phyloP scores from a whole-genome alignment of 37 sponge, comb jelly and placozoan genomes.

The Crambe crambe region DNA sequence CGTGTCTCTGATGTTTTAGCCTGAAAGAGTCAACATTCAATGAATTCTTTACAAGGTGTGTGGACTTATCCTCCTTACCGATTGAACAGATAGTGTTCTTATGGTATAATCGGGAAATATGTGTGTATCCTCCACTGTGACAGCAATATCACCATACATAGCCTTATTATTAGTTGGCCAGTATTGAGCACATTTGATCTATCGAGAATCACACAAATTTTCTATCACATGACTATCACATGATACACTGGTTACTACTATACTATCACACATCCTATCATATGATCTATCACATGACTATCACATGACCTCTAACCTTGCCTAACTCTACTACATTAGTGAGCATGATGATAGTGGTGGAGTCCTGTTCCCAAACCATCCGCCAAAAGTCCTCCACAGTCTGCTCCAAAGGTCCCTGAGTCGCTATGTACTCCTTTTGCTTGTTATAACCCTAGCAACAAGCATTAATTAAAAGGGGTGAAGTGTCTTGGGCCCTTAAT shows the following conservation, averaged over 20 bases:
- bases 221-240: not conserved
- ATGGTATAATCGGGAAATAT: slow-evolving; percentile 64
- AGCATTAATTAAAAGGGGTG: not conserved
- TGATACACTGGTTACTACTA: not conserved
- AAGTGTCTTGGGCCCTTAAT: no score
- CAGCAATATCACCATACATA: slow-evolving; percentile 51
- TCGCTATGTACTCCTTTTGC: slow-evolving; percentile 82
- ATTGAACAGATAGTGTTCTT: slow-evolving; percentile 43
- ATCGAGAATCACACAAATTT: not conserved
- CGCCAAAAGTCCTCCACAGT: slow-evolving; percentile 91
- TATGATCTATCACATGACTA: not conserved
- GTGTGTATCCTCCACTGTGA: slow-evolving; percentile 43
- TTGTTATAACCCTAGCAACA: slow-evolving; percentile 38
- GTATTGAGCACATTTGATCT: slow-evolving; percentile 73
- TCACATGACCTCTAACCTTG: slow-evolving; percentile 25
- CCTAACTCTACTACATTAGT: slow-evolving; percentile 83
- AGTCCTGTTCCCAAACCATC: slow-evolving; percentile 92
- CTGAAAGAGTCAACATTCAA: no score
- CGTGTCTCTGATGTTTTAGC: slow-evolving; percentile 27
- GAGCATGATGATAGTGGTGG: slow-evolving; percentile 86
- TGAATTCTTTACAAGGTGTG: no score
- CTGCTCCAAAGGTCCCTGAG: slow-evolving; percentile 79
- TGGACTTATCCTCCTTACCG: no score
- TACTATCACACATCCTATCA: not conserved
- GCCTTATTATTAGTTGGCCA: slow-evolving; percentile 46